Base-by-base conservation (phyloP, 2,888 invertebrate genomes). In the Ophion ellenae region DNA sequence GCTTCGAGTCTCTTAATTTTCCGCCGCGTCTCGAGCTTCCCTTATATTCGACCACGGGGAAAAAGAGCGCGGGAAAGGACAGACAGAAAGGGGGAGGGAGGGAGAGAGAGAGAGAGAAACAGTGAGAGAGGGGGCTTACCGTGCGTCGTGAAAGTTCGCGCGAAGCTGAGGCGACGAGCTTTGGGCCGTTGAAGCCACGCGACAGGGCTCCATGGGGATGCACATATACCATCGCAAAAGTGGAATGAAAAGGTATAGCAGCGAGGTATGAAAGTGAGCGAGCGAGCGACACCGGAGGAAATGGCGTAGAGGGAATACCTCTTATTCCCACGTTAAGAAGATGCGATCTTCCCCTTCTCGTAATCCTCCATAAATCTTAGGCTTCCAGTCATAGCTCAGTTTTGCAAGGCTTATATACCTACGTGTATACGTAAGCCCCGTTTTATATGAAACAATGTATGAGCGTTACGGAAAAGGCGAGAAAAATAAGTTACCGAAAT, bases 291-390 rank as follows among this genome's bases (percentile, higher is more conserved):
- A 20, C 28, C 32, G 67, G 61, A 73, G 59, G 57, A 81, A 81
- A 66, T 76, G 63, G 40, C 76, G 73, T 32, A 73, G 73, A 47
- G 71, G 71, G 80, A 71, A 81, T 74, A 83, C 83, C 79, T 75
- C 86, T 83, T 81, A 86, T 86, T 83, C 78, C 69, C 83, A 86
- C 86, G 86, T 86, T 86, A 83, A 86, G 81, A 78, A 75, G 81
- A 86, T 75, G 81, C 83, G 78, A 86, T 81, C 86, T 83, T 83
- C 70, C 63, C 81, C 81, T 74, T 69, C 70, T 78, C 81, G 86
- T 86, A 86, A 86, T 86, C 86, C 86, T 74, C 81, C 83, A 83
- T 86, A 86, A 86, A 86, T 86, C 83, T 83, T 66, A 32, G 75
- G 79, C 81, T 82, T 81, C 86, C 32, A 76, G 79, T 73, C 86